These are phyloP conservation scores for Leptogaster cylindrica DNA, from an alignment of 2,888 invertebrate genomes.

Conservation along the genomic window DNA sequence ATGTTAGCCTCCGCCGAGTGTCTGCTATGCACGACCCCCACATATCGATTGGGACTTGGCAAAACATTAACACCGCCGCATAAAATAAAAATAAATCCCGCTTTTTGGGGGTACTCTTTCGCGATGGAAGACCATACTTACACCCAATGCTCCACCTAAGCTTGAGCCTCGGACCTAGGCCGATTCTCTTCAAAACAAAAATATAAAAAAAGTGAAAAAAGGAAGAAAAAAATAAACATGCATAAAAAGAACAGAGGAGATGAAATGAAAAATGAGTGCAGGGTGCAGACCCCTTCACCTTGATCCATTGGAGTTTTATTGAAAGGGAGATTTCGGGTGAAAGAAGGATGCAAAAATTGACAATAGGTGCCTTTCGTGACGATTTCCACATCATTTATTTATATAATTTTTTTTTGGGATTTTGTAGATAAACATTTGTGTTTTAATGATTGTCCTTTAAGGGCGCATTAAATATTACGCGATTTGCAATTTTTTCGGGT, in stretches of 20 bases:
- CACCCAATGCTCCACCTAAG: not conserved
- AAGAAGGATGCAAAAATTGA: conserved; percentile 12
- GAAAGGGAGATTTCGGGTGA: conserved; percentile 26
- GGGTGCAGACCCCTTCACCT: conserved; percentile 6
- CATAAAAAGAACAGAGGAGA: not conserved
- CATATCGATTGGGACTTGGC: conserved; percentile 44
- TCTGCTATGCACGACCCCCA: not conserved
- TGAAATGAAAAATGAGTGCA: conserved; percentile 33
- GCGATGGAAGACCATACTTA: not conserved
- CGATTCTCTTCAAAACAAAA: conserved; percentile 15
- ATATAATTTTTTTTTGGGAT: no score
- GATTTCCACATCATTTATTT: no score
- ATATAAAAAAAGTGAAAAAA: conserved; percentile 7
- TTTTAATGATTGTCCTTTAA: no score
- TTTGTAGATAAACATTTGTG: no score
- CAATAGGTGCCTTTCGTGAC: no score
- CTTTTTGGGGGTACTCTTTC: conserved; percentile 32
- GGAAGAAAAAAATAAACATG: not conserved
- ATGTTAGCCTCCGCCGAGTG: conserved; percentile 26
- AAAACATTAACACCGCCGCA: conserved; percentile 47
- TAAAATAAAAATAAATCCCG: conserved; percentile 47
- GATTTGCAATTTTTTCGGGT: no score
- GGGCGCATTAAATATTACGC: no score
- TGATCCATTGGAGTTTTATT: conserved; percentile 23
- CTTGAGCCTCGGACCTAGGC: conserved; percentile 2